Evolutionary conservation across 2,113 vertebrate genomes (phyloP).

Genomic region (Scortum barcoo): DNA sequence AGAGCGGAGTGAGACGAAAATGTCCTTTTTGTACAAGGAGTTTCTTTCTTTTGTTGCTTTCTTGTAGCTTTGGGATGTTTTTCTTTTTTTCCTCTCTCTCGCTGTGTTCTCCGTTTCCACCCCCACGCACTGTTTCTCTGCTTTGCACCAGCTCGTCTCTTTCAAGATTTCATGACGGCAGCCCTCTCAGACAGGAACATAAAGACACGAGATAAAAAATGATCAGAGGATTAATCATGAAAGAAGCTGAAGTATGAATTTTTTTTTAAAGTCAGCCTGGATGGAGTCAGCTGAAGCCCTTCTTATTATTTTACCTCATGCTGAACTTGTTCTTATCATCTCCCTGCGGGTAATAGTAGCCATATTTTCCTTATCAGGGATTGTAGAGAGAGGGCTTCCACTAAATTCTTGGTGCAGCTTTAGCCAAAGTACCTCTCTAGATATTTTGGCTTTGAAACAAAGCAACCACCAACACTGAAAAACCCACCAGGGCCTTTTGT

Average conservation of each 20-base stretch:
- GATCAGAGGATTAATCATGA: conserved; percentile 26
- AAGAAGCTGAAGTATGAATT: conserved; percentile 11
- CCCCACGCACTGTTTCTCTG: neutral
- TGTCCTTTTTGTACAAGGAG: conserved; percentile 29
- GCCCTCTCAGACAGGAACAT: neutral
- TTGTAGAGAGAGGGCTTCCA: neutral
- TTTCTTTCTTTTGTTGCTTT: conserved; percentile 35
- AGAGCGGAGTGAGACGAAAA: neutral
- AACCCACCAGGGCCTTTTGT: conserved; percentile 12
- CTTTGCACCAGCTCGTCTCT: conserved; percentile 28
- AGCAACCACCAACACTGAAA: conserved; percentile 17
- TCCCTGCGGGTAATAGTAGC: conserved; percentile 28
- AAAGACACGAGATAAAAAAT: neutral
- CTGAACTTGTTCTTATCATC: conserved; percentile 45
- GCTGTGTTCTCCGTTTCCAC: neutral
- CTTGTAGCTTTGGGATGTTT: conserved; percentile 47
- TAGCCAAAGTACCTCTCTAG: conserved; percentile 5
- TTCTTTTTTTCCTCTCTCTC: conserved; percentile 39
- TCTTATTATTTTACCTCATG: conserved; percentile 34
- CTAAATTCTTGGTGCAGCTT: conserved; percentile 31
- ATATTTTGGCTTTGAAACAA: conserved; percentile 13
- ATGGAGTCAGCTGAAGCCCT: neutral
- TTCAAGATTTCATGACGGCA: conserved; percentile 33
- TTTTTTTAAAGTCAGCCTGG: neutral
- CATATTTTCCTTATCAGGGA: conserved; percentile 34